These are phyloP conservation scores for Rhinogobio ventralis DNA, from an alignment of 2,797 vertebrate genomes.

Conservation along the genomic window DNA sequence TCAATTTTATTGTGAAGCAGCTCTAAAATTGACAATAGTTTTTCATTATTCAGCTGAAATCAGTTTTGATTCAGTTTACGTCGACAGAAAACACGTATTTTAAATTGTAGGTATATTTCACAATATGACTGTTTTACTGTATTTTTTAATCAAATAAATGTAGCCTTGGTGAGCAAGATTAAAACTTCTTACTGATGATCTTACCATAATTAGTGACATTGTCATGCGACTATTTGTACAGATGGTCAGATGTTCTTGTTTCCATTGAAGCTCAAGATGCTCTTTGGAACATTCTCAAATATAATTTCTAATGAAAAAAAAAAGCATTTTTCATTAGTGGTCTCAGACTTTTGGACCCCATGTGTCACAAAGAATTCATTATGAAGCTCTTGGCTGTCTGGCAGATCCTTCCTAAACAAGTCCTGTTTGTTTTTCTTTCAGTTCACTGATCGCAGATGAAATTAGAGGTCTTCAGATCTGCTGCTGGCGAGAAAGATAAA, in stretches of 20 bases:
- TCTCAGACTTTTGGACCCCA: neutral
- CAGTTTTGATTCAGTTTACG: neutral
- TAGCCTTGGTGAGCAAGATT: neutral
- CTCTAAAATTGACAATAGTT: neutral
- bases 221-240: neutral
- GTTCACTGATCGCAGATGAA: neutral
- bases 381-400: neutral
- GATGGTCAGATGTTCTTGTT: neutral
- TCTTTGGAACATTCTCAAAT: slow-evolving; percentile 17
- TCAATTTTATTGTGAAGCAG: neutral
- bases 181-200: neutral
- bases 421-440: slow-evolving; percentile 1
- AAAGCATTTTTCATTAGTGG: neutral
- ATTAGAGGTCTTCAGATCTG: neutral
- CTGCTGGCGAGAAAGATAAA: neutral
- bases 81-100: neutral
- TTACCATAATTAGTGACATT: neutral
- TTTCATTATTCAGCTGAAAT: neutral
- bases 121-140: neutral
- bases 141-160: neutral
- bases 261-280: neutral
- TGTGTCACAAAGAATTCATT: neutral
- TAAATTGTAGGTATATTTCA: neutral
- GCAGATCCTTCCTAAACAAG: neutral
- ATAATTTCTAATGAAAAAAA: neutral